A percentile compares a stretch with the other conserved stretches of the same genome.
These are phyloP conservation scores for Pica pica DNA, from an alignment of 2,113 vertebrate species.

Conservation along the genomic window DNA sequence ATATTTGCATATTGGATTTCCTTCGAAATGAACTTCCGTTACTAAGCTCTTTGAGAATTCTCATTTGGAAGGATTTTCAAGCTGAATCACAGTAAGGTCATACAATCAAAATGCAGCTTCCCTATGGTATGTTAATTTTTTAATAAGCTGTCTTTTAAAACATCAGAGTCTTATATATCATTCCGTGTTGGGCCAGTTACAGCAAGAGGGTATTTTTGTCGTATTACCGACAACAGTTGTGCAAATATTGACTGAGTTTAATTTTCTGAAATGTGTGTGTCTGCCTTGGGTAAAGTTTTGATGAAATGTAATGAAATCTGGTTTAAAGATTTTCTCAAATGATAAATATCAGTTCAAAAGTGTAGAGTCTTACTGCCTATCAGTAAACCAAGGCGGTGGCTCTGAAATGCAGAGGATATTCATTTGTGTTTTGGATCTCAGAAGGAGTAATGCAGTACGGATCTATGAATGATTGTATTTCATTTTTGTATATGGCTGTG, in stretches of 20 bases:
- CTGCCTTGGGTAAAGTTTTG: background rate
- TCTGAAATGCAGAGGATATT: background rate
- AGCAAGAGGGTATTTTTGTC: background rate
- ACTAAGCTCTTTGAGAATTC: slow-evolving; percentile 56
- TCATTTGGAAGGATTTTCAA: slow-evolving; percentile 47
- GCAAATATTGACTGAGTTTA: background rate
- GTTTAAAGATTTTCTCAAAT: background rate
- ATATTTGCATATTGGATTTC: slow-evolving; percentile 75
- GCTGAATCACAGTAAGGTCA: slow-evolving; percentile 34
- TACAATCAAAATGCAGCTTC: slow-evolving; percentile 12
- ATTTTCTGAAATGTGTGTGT: background rate
- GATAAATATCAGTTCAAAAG: background rate
- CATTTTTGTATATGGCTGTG: background rate
- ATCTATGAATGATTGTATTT: background rate
- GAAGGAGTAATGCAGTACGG: background rate
- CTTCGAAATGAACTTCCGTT: slow-evolving; percentile 61
- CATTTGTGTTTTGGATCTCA: background rate
- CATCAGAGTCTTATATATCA: background rate
- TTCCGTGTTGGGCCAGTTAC: background rate
- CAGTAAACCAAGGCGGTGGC: background rate
- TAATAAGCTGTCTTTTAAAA: slow-evolving; percentile 33
- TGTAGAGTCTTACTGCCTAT: background rate
- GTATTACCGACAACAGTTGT: background rate
- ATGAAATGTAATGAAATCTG: background rate
- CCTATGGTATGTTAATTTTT: background rate